Conservation (phyloP, 1,140 invertebrate genomes). For the Cydia splendana region DNA sequence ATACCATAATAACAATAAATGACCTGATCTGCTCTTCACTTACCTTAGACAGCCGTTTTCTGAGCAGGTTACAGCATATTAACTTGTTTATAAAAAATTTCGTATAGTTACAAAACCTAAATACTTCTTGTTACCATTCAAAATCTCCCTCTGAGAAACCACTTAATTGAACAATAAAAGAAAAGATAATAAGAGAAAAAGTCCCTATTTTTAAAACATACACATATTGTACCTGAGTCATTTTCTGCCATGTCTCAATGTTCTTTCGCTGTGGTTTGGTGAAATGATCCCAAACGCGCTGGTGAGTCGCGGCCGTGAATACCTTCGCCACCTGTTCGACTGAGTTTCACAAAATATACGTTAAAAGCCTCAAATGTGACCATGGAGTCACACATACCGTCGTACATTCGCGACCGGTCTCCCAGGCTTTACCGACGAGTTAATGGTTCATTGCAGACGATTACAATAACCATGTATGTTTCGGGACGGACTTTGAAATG, state of each 20-base stretch:
- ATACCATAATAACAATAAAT: conserved; percentile 28
- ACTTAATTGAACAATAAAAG: not conserved
- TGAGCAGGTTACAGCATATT: not conserved
- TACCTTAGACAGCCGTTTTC: conserved; percentile 8
- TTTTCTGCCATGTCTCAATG: conserved; percentile 98
- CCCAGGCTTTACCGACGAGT: conserved; percentile 39
- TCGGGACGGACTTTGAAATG: conserved; percentile 36
- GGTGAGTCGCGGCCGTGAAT: conserved; percentile 95
- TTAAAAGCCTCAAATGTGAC: conserved; percentile 59
- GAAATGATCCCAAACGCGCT: conserved; percentile 99
- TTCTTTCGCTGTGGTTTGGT: conserved; percentile 99
- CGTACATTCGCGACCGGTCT: conserved; percentile 54
- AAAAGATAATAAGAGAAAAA: not conserved
- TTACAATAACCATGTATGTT: conserved; percentile 42
- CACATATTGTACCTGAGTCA: conserved; percentile 92
- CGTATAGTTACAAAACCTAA: not conserved
- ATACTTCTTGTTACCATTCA: not conserved
- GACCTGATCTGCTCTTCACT: not conserved
- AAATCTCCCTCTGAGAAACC: conserved; percentile 42
- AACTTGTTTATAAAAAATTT: not conserved
- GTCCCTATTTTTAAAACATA: not conserved
- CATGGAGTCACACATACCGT: conserved; percentile 64
- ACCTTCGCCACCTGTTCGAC: conserved; percentile 99
- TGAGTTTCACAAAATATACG: conserved; percentile 81
- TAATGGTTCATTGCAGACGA: not conserved